Conservation (phyloP, 2,113 vertebrate species). For the Tapirus terrestris region DNA sequence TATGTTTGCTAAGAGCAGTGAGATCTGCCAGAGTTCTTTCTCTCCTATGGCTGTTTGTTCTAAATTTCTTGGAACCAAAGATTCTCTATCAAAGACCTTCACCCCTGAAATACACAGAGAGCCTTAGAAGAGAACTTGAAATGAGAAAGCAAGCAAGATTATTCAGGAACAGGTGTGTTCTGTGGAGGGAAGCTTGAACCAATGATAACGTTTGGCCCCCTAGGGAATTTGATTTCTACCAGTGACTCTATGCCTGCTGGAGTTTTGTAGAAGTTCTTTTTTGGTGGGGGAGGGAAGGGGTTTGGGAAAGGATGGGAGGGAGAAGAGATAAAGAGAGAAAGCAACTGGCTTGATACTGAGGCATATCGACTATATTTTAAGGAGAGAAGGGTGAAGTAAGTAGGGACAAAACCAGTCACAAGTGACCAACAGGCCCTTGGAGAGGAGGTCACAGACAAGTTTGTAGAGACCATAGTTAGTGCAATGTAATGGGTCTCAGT, state of each 20-base stretch:
- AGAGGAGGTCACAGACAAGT: background rate
- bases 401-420: background rate
- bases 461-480: background rate
- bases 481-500: background rate
- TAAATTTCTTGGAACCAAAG: slow-evolving; percentile 65
- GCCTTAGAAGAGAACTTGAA: background rate
- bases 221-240: background rate
- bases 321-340: background rate
- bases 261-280: background rate
- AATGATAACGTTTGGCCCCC: accelerated
- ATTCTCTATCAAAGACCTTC: background rate
- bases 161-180: background rate
- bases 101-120: background rate
- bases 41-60: background rate
- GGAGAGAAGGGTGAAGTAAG: background rate
- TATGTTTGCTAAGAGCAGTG: background rate
- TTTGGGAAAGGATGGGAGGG: background rate
- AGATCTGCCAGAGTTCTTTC: background rate
- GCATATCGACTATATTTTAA: background rate
- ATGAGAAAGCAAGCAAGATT: background rate
- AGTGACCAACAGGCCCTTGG: background rate
- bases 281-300: accelerated
- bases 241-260: background rate
- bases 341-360: background rate
- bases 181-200: background rate